Conservation (phyloP, 2,113 vertebrate genomes). For the Gobio gobio region DNA sequence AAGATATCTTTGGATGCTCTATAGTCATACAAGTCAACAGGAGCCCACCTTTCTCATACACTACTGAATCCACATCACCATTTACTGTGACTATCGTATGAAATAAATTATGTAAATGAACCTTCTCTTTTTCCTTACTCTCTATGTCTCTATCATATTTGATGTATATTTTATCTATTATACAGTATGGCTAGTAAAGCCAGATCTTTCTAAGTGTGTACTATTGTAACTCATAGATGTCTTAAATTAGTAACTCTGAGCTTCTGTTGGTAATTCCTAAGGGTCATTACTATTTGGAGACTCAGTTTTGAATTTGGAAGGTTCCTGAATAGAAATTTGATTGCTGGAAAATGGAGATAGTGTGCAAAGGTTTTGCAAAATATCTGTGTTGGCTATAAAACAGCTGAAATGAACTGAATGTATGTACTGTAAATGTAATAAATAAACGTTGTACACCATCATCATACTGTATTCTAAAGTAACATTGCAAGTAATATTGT, state of each 20-base stretch:
- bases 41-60: background rate
- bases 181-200: background rate
- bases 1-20: background rate
- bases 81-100: background rate
- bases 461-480: background rate
- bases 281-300: background rate
- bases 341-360: background rate
- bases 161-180: too few relatives aligned
- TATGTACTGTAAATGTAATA: background rate
- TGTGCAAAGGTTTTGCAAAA: background rate
- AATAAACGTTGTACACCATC: background rate
- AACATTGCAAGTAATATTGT: background rate
- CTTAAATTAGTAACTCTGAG: background rate
- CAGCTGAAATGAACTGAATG: background rate
- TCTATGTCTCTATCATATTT: background rate
- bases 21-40: background rate
- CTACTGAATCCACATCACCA: background rate
- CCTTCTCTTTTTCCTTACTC: background rate
- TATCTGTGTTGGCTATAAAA: background rate
- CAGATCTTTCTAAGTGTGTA: background rate
- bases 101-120: background rate
- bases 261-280: background rate
- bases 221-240: background rate
- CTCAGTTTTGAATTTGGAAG: background rate
- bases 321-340: background rate